Evolutionary conservation across 2,797 vertebrate genomes (phyloP).

Genomic region (Clarias pachynema): DNA sequence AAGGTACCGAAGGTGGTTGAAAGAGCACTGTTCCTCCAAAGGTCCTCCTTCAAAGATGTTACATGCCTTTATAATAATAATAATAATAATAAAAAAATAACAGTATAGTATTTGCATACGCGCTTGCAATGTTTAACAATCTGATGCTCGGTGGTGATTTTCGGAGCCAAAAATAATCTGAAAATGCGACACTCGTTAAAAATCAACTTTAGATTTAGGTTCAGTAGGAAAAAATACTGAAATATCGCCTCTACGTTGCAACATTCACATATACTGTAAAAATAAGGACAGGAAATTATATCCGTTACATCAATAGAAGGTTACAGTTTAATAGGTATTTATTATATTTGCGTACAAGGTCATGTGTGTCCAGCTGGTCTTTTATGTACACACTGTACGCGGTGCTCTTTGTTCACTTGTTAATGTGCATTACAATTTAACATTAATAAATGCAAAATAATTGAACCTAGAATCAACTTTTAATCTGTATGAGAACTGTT

Average conservation of each 20-base stretch:
- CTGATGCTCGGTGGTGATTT: neutral
- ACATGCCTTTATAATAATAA: no score
- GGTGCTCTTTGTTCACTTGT: neutral
- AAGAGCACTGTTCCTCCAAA: neutral
- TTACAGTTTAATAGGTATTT: conserved; percentile 18
- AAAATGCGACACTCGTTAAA: neutral
- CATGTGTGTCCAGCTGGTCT: conserved; percentile 40
- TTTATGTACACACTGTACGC: conserved; percentile 25
- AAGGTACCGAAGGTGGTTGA: neutral
- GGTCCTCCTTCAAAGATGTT: neutral
- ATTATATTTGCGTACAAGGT: conserved; percentile 33
- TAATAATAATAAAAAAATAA: neutral
- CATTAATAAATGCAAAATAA: neutral
- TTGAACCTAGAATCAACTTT: neutral
- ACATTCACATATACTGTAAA: neutral
- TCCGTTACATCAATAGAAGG: neutral
- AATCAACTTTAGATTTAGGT: neutral
- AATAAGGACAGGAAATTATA: neutral
- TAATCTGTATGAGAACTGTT: neutral
- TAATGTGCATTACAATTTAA: neutral
- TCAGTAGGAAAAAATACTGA: neutral
- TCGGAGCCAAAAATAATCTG: neutral
- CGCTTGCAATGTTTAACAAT: neutral
- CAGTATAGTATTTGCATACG: no score
- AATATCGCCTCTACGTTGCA: neutral